Conservation (phyloP, 2,797 vertebrate species). For the Gymnodraco acuticeps region DNA sequence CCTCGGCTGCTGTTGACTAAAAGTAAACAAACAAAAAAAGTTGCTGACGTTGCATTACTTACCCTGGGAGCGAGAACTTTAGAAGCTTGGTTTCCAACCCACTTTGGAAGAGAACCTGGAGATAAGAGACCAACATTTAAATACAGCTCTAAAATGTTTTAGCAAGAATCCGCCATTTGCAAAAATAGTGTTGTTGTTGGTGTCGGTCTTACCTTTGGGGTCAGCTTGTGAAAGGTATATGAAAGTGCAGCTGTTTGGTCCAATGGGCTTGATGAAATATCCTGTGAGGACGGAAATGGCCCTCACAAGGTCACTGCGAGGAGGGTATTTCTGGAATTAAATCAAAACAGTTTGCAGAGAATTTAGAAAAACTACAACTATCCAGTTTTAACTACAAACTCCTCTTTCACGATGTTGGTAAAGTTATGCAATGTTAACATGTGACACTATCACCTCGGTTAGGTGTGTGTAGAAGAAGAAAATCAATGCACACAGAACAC, state of each 20-base stretch:
- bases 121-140: neutral
- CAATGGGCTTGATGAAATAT: conserved; percentile 83
- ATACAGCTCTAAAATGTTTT: neutral
- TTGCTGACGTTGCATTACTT: conserved; percentile 25
- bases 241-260: conserved; percentile 85
- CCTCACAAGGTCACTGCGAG: conserved; percentile 78
- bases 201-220: conserved; percentile 83
- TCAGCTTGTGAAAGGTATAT: conserved; percentile 90
- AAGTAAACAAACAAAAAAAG: conserved; percentile 6
- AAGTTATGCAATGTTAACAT: neutral
- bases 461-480: neutral
- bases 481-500: conserved; percentile 4
- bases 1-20: neutral
- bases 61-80: conserved; percentile 86
- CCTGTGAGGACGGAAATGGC: conserved; percentile 88
- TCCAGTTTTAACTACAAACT: neutral
- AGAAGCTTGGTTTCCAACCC: conserved; percentile 87
- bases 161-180: neutral
- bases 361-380: neutral
- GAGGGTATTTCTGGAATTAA: conserved; percentile 81
- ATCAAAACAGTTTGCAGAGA: neutral
- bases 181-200: neutral
- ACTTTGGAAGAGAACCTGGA: conserved; percentile 88
- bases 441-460: neutral
- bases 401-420: no score